phyloP scores from a whole-genome alignment of 2,797 vertebrate species.

The Amazona finschi region DNA sequence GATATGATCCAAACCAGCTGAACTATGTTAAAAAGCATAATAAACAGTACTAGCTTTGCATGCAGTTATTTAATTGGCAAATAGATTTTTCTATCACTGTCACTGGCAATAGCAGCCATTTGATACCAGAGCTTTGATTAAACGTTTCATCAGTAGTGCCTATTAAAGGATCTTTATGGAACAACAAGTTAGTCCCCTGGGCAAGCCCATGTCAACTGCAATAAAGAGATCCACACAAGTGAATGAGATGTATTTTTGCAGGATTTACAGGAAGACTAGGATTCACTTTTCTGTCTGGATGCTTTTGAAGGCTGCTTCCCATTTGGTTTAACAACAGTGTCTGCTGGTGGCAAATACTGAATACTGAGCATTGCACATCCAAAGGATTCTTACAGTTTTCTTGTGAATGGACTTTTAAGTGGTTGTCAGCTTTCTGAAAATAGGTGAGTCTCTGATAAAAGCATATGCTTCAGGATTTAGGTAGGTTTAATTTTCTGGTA shows the following conservation, averaged over 20 bases:
- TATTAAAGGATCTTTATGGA: conserved; percentile 77
- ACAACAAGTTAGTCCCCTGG: conserved; percentile 74
- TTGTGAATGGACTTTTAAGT: neutral
- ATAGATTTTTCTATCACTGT: conserved; percentile 77
- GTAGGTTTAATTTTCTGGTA: neutral
- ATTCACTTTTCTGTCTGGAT: conserved; percentile 54
- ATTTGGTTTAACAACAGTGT: conserved; percentile 27
- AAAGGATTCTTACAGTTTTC: conserved; percentile 26
- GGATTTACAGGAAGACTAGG: conserved; percentile 46
- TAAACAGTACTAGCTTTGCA: conserved; percentile 64
- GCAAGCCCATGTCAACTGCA: conserved; percentile 81
- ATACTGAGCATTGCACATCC: neutral
- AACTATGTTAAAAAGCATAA: conserved; percentile 68
- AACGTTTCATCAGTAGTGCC: conserved; percentile 83
- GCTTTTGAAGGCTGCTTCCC: conserved; percentile 72
- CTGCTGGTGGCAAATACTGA: conserved; percentile 30
- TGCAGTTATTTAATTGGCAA: conserved; percentile 78
- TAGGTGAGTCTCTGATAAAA: conserved; percentile 49
- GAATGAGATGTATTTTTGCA: conserved; percentile 63
- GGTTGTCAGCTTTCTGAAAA: conserved; percentile 7
- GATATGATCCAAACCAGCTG: conserved; percentile 66
- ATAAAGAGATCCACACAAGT: conserved; percentile 74
- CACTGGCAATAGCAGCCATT: conserved; percentile 65
- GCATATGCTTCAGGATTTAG: neutral
- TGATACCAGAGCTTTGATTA: conserved; percentile 78